These are phyloP conservation scores for Meteorus sp. DNA, from an alignment of 1,140 invertebrate genomes.

Conservation along the genomic window DNA sequence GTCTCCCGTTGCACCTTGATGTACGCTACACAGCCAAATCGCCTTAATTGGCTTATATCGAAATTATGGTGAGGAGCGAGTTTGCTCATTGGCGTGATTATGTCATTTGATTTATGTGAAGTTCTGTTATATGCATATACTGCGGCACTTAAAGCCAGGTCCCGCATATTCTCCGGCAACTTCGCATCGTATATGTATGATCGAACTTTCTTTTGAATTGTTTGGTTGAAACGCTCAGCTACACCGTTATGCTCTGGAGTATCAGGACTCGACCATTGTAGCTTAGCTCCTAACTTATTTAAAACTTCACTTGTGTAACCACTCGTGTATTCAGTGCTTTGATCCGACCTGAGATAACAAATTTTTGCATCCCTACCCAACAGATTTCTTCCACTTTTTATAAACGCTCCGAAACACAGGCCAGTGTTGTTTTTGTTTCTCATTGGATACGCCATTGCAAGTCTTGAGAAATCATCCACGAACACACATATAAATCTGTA, in stretches of 20 bases:
- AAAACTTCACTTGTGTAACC: slow-evolving; percentile 19
- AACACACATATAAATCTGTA: slow-evolving; percentile 22
- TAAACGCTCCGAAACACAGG: slow-evolving; percentile 14
- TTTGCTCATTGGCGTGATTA: slow-evolving; percentile 9
- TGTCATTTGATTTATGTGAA: slow-evolving; percentile 12
- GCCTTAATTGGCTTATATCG: slow-evolving; percentile 11
- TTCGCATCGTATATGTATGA: slow-evolving; percentile 21
- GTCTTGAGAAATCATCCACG: slow-evolving; percentile 19
- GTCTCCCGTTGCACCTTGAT: slow-evolving; percentile 17
- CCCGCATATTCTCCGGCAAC: slow-evolving; percentile 22
- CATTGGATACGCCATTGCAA: slow-evolving; percentile 22
- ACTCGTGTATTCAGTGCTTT: slow-evolving; percentile 20
- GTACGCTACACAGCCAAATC: slow-evolving; percentile 19
- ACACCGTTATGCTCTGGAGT: slow-evolving; percentile 18
- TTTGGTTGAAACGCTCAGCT: slow-evolving; percentile 18
- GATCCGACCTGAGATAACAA: slow-evolving; percentile 18
- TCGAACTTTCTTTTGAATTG: slow-evolving; percentile 12
- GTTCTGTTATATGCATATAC: slow-evolving; percentile 18
- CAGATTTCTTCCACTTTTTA: slow-evolving; percentile 16
- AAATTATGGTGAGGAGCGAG: slow-evolving; percentile 14
- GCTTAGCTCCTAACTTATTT: slow-evolving; percentile 14
- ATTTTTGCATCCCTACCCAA: slow-evolving; percentile 21
- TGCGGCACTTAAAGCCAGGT: slow-evolving; percentile 17
- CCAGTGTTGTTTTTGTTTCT: slow-evolving; percentile 18
- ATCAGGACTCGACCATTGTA: slow-evolving; percentile 7